Evolutionary conservation across 2,797 vertebrate genomes (phyloP), one percentile per base, ranked within the genome.

Genomic region (Catamblyrhynchus diadema): DNA sequence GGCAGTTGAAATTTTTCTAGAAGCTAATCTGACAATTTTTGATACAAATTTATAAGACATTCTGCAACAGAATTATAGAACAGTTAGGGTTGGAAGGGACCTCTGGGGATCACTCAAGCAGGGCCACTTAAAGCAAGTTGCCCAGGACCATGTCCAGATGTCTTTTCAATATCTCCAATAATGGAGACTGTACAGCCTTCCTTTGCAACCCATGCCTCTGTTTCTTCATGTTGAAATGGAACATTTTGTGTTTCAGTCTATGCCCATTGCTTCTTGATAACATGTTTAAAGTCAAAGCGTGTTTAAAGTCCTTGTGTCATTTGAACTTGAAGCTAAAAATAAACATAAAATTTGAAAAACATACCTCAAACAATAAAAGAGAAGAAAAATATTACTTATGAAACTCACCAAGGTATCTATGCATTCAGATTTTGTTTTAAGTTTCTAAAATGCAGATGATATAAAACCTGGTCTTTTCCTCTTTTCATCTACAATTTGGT

Each of bases 11-110:
- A 44, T 25, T 77, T 87, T 90, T 83, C 66, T 22, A 80, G 64
- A 83, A 88, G 17, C 3, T 85, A 91, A 92, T 5, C 28, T 64
- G 82, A 83, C 41, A 88, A 42, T 30, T 23, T 73, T 93, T 84
- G 44, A 93, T 91, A 88, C 10, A 91, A 93, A 91, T 86, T 88
- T 64, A 14, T 73, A 87, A 88, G 78, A 42, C 10, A 82, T 47
- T 20, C n/a, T 88, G 32, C 73, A 64, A 60, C 3, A 56, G 5
- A 65, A 51, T 45, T 30, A 56, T 12, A 42, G n/a, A 81, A 44
- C 17, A 22, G 2, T 11, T 50, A 28, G 24, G 5, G 8, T 27
- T 64, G 24, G 14, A 64, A 70, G 37, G 24, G 14, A 32, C 7
- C 12, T 57, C n/a, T 33, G 64, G 10, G 50, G 28, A n/a, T 39